Percentiles rank a stretch among this genome's conserved stretches.
Evolutionary conservation across 2,113 vertebrate species (phyloP).

Genomic region (Athene noctua): DNA sequence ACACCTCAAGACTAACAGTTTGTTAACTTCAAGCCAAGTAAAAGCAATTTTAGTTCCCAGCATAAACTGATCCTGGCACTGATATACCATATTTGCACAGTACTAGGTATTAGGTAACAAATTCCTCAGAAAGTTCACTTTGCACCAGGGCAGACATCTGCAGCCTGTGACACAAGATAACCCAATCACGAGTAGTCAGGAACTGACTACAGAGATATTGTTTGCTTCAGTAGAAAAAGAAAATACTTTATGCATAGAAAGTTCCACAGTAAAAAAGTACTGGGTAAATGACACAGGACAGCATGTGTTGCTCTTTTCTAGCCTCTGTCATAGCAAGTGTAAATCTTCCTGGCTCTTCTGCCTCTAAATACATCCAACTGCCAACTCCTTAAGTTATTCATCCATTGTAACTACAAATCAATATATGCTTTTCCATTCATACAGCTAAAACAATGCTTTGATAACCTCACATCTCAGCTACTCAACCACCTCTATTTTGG

Average conservation of each 20-base stretch:
- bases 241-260: background rate
- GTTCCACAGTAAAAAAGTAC: background rate
- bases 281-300: background rate
- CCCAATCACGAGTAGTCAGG: background rate
- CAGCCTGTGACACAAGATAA: background rate
- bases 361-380: background rate
- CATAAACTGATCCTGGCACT: background rate
- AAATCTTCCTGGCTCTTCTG: background rate
- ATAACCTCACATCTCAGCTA: conserved; percentile 31
- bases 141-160: background rate
- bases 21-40: background rate
- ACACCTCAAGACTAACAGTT: background rate
- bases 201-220: background rate
- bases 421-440: background rate
- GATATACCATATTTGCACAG: background rate
- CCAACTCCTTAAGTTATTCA: background rate
- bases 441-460: conserved; percentile 1
- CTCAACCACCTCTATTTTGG: conserved; percentile 24
- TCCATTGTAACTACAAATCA: background rate
- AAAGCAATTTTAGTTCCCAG: background rate
- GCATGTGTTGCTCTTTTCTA: background rate
- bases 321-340: background rate
- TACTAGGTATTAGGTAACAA: background rate
- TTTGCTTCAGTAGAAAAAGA: background rate
- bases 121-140: background rate